Conservation (phyloP, 2,113 vertebrate genomes). For the Cochlearius cochlearius region DNA sequence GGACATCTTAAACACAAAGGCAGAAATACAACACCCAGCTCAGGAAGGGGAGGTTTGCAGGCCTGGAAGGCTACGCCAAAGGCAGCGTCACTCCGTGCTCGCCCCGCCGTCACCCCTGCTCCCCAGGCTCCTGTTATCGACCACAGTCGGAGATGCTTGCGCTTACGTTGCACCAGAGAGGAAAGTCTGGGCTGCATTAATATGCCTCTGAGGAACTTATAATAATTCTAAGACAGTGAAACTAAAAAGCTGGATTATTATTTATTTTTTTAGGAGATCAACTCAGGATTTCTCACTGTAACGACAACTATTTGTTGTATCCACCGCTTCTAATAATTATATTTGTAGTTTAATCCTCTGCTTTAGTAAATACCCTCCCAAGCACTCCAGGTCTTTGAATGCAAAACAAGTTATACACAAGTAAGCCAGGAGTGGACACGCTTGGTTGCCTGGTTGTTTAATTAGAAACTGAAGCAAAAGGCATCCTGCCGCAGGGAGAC, state of each 20-base stretch:
- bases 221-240: not conserved
- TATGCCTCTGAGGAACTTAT: not conserved
- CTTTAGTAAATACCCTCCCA: not conserved
- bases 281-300: not conserved
- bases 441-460: slow-evolving; percentile 41
- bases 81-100: not conserved
- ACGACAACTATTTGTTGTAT: not conserved
- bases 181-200: not conserved
- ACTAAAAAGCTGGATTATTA: not conserved
- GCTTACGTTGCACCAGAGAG: not conserved
- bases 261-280: not conserved
- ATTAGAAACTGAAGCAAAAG: slow-evolving; percentile 34
- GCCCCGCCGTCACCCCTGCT: rapidly evolving
- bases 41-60: not conserved
- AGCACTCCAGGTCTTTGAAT: not conserved
- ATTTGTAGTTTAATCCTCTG: not conserved
- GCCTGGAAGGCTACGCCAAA: not conserved
- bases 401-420: not conserved
- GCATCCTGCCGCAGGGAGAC: slow-evolving; percentile 15
- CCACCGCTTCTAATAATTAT: not conserved
- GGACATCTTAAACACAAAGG: not conserved
- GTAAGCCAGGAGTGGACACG: not conserved
- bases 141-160: not conserved
- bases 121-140: not conserved
- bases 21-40: not conserved